Evolutionary conservation across 92 coral and sea anemone genomes (phyloP).

Genomic region (Parazoanthus atlanticus): DNA sequence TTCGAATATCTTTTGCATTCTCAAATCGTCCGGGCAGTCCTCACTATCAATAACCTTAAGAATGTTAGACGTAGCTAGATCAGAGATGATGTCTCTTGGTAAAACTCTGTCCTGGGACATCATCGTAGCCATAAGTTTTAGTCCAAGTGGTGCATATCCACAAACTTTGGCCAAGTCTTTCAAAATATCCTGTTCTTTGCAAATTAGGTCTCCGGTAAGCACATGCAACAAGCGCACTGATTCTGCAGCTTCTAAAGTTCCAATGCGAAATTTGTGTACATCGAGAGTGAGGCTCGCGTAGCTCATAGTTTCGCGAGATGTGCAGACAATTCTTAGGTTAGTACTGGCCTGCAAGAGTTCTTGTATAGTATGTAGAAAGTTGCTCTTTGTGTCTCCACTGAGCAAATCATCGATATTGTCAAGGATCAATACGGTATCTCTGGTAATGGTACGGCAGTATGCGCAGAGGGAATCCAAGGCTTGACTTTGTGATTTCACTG

Average conservation of each 20-base stretch:
- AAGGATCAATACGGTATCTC: not conserved
- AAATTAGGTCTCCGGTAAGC: not conserved
- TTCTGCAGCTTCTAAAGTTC: not conserved
- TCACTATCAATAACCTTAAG: no score
- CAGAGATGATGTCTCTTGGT: no score
- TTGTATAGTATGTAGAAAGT: no score
- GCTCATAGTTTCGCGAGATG: not conserved
- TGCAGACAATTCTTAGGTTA: not conserved
- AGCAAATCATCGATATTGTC: constrained; percentile 1
- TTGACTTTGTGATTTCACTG: no score
- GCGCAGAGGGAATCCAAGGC: not conserved
- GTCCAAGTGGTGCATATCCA: constrained; percentile 2
- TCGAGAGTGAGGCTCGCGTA: not conserved
- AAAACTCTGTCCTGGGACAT: not conserved
- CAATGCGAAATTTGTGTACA: not conserved
- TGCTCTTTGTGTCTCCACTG: no score
- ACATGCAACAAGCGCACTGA: not conserved
- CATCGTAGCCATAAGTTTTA: not conserved
- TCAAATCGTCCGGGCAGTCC: no score
- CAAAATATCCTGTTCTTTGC: not conserved
- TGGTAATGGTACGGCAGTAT: not conserved
- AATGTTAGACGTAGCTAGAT: no score
- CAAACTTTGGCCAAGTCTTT: not conserved
- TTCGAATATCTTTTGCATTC: no score
- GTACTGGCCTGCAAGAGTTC: not conserved